These are phyloP conservation scores for Burhinus oedicnemus DNA, from an alignment of 2,113 vertebrate species.

Conservation along the genomic window DNA sequence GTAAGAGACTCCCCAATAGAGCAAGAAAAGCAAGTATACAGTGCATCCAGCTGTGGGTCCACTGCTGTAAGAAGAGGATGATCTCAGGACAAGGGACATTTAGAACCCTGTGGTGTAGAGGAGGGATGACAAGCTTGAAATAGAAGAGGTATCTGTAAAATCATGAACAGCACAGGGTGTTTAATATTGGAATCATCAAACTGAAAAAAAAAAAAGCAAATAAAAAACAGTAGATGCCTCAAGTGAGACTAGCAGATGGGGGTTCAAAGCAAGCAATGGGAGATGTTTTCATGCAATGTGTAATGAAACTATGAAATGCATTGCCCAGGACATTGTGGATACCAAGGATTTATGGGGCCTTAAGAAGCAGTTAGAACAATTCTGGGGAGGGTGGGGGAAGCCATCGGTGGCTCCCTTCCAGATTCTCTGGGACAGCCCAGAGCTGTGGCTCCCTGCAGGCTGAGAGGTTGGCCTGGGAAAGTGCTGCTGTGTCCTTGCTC, in stretches of 20 bases:
- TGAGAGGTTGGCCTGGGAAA: background rate
- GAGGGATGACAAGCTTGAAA: background rate
- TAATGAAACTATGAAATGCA: background rate
- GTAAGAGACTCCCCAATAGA: background rate
- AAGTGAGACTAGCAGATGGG: background rate
- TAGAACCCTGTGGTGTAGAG: background rate
- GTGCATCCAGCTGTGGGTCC: background rate
- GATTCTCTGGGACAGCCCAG: background rate
- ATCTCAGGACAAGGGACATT: background rate
- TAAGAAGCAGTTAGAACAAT: background rate
- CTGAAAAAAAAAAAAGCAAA: background rate
- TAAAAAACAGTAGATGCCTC: background rate
- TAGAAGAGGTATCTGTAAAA: background rate
- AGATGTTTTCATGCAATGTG: background rate
- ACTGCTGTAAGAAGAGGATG: background rate
- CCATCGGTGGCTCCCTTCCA: accelerated
- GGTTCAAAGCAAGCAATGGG: background rate
- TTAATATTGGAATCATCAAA: background rate
- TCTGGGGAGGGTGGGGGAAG: accelerated
- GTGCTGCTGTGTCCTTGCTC: background rate
- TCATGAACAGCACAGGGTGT: background rate
- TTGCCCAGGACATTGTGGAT: background rate
- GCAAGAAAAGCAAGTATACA: background rate
- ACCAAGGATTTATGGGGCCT: background rate
- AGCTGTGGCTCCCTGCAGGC: background rate